Evolutionary conservation across 2,888 invertebrate species (phyloP), one percentile per base, ranked within the genome.

Genomic region (Blastobasis adustella): DNA sequence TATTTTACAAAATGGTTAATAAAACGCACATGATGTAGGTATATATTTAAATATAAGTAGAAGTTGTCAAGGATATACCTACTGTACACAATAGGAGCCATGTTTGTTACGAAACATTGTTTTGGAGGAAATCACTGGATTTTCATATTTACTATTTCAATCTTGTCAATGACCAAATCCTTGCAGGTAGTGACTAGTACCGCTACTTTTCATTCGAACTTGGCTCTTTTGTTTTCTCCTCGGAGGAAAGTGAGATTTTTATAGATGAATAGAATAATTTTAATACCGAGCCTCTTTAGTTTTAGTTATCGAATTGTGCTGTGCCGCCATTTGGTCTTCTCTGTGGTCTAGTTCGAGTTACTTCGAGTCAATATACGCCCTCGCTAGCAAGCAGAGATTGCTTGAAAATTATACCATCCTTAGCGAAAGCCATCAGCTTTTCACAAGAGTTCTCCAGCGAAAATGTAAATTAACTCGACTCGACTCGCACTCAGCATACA

Each of bases 11-110:
- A 73, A 66, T 62, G 61, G 66, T 69, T 64, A 67, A 65, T 72
- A 75, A n/a, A 76, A 80, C 84, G 86, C 86, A 85, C 84, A 83
- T 76, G 42, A 5, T 69, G 65, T 76, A 73, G 70, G 71, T 80
- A 74, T 71, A 67, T 69, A 71, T 1, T 5, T 42, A 42, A 42
- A 6, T n/a, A 7, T 42, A 9, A 42, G 23, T 23, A 23, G 23
- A 23, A 23, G 3, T 23, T 23, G 23, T 23, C 23, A 23, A 23
- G 23, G 23, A 23, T 23, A 23, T 23, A 23, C 23, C 23, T 23
- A 9, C 37, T 37, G 37, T 45, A 37, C n/a, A 9, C 37, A 41
- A 9, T 37, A 47, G 54, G 51, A 61, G 68, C 64, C 65, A 65
- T 63, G 64, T 63, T 62, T 56, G 57, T 57, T 44, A 51, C 60